A percentile compares a stretch with the other conserved stretches of the same genome.
Conservation (phyloP, 2,113 vertebrate species). For the Morone saxatilis region DNA sequence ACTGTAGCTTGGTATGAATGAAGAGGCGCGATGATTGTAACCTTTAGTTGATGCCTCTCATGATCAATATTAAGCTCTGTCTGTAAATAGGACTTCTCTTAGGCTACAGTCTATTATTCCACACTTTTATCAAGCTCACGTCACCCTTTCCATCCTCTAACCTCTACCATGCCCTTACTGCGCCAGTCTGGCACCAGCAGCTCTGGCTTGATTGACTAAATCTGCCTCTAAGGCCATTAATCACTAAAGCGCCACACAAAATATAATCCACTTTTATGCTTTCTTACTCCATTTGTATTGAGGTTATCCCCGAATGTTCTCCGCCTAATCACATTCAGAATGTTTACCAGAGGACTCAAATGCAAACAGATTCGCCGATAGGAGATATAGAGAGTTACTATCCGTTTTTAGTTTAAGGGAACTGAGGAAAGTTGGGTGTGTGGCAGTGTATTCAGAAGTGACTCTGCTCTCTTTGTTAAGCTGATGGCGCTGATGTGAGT, state of each 20-base stretch:
- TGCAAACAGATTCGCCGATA: not conserved
- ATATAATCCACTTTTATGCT: slow-evolving; percentile 69
- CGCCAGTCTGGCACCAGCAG: slow-evolving; percentile 61
- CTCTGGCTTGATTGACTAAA: slow-evolving; percentile 42
- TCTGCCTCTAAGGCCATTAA: slow-evolving; percentile 57
- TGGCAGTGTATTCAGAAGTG: not conserved
- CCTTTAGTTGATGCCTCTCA: not conserved
- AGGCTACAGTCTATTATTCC: slow-evolving; percentile 20
- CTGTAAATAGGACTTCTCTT: not conserved
- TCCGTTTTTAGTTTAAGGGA: slow-evolving; percentile 22
- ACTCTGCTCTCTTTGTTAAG: slow-evolving; percentile 1
- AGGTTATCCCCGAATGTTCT: slow-evolving; percentile 53
- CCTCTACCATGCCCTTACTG: slow-evolving; percentile 14
- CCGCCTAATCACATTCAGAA: slow-evolving; percentile 56
- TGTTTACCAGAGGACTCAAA: slow-evolving; percentile 5
- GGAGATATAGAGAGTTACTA: not conserved
- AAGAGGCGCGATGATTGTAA: not conserved
- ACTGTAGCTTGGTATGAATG: slow-evolving; percentile 9
- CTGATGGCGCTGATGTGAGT: slow-evolving; percentile 6
- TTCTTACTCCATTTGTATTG: slow-evolving; percentile 58
- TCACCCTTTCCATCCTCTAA: slow-evolving; percentile 21
- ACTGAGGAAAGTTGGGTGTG: not conserved
- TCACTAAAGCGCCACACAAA: slow-evolving; percentile 55
- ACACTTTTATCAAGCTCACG: slow-evolving; percentile 31
- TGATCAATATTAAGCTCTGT: no score